Evolutionary conservation across 2,797 vertebrate genomes (phyloP), one percentile per base, ranked within the genome.

Genomic region (Xenopus petersii): DNA sequence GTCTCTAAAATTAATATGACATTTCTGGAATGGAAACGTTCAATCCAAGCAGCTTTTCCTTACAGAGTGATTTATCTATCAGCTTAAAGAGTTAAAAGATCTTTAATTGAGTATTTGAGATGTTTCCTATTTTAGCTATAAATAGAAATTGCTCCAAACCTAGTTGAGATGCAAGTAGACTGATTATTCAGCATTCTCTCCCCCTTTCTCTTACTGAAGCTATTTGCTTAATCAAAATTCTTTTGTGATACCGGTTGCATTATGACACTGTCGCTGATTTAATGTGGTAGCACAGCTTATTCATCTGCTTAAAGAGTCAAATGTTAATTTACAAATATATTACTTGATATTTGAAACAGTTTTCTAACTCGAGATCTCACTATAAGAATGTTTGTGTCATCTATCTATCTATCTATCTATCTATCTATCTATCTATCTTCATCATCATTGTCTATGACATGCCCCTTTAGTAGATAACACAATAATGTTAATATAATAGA

Each of bases 201-300:
- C 24, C 71, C n/a, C 75, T 13, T n/a, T 60, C 26, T 46, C 36
- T 73, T 16, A 12, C 54, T 74, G 42, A 64, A 60, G 68, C 70
- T 74, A 70, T 74, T 74, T 79, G 71, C 76, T 66, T 79, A 74
- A 79, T 79, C 76, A 79, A 58, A 70, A 79, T 79, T 79, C 66
- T 65, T 79, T 79, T 79, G 76, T 74, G 66, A 74, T 78, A 36
- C 60, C 16, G 59, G 65, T 78, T 42, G 11, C 75, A 78, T 73
- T 77, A 78, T 73, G 42, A 68, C 70, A 73, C 65, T n/a, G n/a
- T 54, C 71, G 62, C 65, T 78, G 75, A 78, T 70, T 78, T 78
- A 78, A 73, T 78, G 71, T 58, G 49, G 56, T 54, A 1, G 70
- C 26, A 51, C 58, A 65, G 60, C 56, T 61, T 69, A 78, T 78